Conservation (phyloP, 2,888 invertebrate species). For the Drosophila sordidula region DNA sequence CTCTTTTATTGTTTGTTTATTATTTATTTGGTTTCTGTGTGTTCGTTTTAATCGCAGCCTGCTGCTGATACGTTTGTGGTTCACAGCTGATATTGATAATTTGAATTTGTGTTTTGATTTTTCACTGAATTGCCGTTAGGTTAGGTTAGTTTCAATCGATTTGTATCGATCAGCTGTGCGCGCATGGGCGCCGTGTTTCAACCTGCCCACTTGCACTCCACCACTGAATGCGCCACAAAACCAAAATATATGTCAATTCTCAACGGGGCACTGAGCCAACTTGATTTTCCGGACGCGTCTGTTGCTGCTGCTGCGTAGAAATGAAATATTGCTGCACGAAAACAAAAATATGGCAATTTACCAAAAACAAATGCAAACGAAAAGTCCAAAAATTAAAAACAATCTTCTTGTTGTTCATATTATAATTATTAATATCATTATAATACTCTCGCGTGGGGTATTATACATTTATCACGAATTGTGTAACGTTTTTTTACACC, state of each 20-base stretch:
- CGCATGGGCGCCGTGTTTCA: slow-evolving; percentile 52
- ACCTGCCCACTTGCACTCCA: slow-evolving; percentile 51
- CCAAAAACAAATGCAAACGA: slow-evolving; percentile 78
- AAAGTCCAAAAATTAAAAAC: slow-evolving; percentile 56
- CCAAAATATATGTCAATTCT: slow-evolving; percentile 44
- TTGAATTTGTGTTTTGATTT: background rate
- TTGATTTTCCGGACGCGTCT: slow-evolving; percentile 55
- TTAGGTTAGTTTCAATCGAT: slow-evolving; percentile 27
- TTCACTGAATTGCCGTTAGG: slow-evolving; percentile 18
- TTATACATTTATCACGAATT: slow-evolving; percentile 12
- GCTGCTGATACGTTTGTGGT: slow-evolving; percentile 15
- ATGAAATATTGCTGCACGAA: slow-evolving; percentile 61
- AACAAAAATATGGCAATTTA: slow-evolving; percentile 78
- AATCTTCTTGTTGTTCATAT: slow-evolving; percentile 32
- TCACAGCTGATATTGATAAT: background rate
- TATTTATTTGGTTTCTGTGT: slow-evolving; percentile 10
- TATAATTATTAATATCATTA: slow-evolving; percentile 21
- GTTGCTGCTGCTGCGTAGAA: slow-evolving; percentile 52
- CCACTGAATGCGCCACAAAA: slow-evolving; percentile 32
- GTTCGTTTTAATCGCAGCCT: slow-evolving; percentile 11
- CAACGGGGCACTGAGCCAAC: slow-evolving; percentile 44
- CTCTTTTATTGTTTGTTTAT: slow-evolving; percentile 1
- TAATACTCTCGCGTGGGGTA: slow-evolving; percentile 1
- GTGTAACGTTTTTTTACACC: slow-evolving; percentile 1
- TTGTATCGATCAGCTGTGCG: slow-evolving; percentile 48